Percentiles rank a stretch among this genome's conserved stretches.
These are phyloP conservation scores for Pelmatolapia mariae DNA, from an alignment of 2,113 vertebrate genomes.

Conservation along the genomic window DNA sequence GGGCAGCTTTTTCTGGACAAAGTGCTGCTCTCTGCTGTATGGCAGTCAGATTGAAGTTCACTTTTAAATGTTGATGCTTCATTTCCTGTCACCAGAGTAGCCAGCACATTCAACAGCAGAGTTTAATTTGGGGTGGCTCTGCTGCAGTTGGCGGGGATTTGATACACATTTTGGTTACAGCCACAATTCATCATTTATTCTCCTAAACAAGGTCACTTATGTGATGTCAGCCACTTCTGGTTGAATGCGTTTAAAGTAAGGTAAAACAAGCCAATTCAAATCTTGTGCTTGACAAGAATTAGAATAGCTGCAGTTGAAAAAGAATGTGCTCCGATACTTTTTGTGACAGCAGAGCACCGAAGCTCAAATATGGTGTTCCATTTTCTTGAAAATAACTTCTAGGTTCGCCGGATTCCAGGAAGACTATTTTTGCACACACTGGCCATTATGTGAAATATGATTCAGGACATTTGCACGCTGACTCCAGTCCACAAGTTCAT, in stretches of 20 bases:
- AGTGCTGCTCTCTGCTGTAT: not conserved
- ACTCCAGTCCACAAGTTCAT: not conserved
- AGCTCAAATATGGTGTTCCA: not conserved
- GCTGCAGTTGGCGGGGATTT: not conserved
- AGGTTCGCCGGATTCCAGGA: not conserved
- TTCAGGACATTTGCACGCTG: not conserved
- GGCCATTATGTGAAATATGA: constrained; percentile 18
- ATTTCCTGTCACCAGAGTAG: not conserved
- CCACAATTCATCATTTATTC: not conserved
- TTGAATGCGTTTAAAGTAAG: not conserved
- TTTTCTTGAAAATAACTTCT: not conserved
- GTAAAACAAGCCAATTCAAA: not conserved
- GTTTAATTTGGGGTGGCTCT: not conserved
- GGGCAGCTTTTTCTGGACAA: not conserved
- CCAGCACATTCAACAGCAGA: not conserved
- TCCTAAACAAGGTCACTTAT: not conserved
- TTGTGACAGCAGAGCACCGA: not conserved
- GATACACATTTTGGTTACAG: not conserved
- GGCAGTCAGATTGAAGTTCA: not conserved
- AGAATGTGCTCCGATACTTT: not conserved
- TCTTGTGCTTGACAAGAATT: not conserved
- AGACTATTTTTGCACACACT: not conserved
- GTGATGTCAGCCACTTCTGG: not conserved
- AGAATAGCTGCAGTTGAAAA: not conserved
- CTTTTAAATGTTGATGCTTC: not conserved